These are phyloP conservation scores for Gavialis gangeticus DNA, from an alignment of 2,113 vertebrate species.

Conservation along the genomic window DNA sequence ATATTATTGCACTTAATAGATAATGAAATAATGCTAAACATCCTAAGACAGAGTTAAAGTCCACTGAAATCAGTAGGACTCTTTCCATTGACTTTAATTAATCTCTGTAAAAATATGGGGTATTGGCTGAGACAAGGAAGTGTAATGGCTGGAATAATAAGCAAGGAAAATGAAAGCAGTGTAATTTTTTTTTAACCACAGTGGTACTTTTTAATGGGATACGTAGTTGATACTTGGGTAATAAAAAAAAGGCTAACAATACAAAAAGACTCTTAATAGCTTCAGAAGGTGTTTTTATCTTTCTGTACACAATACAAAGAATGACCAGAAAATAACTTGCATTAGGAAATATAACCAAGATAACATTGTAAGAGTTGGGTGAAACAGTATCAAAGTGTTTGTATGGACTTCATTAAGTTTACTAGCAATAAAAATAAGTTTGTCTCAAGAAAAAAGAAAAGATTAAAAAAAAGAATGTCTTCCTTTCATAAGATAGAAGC, in stretches of 20 bases:
- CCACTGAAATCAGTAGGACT: not conserved
- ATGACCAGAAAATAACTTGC: not conserved
- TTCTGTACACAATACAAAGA: not conserved
- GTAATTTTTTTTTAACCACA: not conserved
- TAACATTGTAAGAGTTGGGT: not conserved
- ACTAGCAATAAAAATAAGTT: not conserved
- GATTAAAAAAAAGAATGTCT: not conserved
- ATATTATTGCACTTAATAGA: not conserved
- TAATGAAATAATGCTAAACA: not conserved
- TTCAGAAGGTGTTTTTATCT: not conserved
- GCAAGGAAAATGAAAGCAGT: not conserved
- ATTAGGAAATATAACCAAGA: not conserved
- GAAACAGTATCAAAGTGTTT: not conserved
- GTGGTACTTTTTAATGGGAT: not conserved
- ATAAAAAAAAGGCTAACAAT: not conserved
- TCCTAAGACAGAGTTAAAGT: not conserved
- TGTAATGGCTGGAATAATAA: not conserved
- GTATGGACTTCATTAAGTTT: not conserved
- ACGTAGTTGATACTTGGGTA: accelerated
- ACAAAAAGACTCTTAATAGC: not conserved
- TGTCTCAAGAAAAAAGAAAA: not conserved
- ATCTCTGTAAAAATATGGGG: not conserved
- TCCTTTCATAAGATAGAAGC: not conserved
- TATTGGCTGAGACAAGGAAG: not conserved
- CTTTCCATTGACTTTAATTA: not conserved